Percentiles rank a stretch among this genome's conserved stretches.
These are phyloP conservation scores for Vicugna pacos DNA, from an alignment of 2,113 vertebrate genomes.

Conservation along the genomic window DNA sequence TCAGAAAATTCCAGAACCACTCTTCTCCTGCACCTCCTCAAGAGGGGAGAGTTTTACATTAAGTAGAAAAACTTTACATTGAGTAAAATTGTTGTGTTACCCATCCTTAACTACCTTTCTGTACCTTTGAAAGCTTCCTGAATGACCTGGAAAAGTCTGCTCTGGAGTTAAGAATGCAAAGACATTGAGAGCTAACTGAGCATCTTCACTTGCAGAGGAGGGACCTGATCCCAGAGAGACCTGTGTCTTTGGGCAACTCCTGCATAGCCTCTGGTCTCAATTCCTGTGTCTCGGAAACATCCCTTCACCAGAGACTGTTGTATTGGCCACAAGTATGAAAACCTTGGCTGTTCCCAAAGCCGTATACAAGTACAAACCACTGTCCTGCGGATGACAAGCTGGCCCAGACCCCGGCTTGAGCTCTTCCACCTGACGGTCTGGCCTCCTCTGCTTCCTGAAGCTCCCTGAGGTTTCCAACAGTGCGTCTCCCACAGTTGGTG, in stretches of 20 bases:
- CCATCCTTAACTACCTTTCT: neutral
- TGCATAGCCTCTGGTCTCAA: neutral
- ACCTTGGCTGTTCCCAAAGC: neutral
- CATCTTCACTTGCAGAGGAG: neutral
- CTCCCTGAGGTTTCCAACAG: neutral
- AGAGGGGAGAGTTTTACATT: neutral
- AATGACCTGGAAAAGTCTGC: too few relatives aligned
- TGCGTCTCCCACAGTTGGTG: accelerated
- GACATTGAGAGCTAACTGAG: neutral
- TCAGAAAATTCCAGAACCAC: neutral
- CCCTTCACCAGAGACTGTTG: neutral
- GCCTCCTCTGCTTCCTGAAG: neutral
- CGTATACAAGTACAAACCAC: neutral
- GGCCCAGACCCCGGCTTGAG: neutral
- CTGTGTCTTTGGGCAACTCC: neutral
- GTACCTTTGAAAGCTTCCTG: neutral
- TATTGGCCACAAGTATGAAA: neutral
- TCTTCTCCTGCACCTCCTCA: neutral
- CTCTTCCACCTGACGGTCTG: neutral
- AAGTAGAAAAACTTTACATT: neutral
- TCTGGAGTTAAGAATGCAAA: neutral
- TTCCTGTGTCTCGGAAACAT: neutral
- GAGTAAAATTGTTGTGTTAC: neutral
- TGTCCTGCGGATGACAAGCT: too few relatives aligned
- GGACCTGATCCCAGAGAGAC: neutral